Evolutionary conservation across 2,113 vertebrate species (phyloP).

Genomic region (Herpailurus yagouaroundi): DNA sequence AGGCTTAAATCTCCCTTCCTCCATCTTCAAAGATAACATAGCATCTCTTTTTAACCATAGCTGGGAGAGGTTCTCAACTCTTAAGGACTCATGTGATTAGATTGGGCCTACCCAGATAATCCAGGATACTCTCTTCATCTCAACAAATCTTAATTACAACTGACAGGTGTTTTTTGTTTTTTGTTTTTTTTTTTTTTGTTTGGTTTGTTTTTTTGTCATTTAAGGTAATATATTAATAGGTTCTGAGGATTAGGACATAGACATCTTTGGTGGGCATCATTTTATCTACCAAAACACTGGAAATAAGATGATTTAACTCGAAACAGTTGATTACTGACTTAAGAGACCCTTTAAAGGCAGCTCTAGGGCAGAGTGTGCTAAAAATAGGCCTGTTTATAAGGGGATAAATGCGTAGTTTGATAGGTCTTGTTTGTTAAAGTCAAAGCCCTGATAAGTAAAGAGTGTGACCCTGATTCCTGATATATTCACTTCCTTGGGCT

Average conservation of each 20-base stretch:
- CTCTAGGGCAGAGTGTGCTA: not conserved
- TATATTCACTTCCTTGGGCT: not conserved
- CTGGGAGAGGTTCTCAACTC: not conserved
- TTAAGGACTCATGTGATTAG: not conserved
- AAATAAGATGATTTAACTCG: not conserved
- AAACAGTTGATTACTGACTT: not conserved
- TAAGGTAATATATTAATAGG: not conserved
- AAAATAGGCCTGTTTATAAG: slow-evolving; percentile 10
- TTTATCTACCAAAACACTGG: not conserved
- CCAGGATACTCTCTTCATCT: not conserved
- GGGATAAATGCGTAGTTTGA: not conserved
- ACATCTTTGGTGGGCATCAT: not conserved
- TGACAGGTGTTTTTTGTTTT: not conserved
- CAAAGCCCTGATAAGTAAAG: not conserved
- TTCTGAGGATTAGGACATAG: not conserved
- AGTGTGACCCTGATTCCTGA: not conserved
- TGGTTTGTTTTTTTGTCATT: not conserved
- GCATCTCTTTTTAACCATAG: not conserved
- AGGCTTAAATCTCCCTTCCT: not conserved
- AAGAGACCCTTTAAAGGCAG: not conserved
- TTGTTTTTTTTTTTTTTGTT: not conserved
- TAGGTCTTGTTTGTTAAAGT: not conserved
- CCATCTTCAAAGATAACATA: not conserved
- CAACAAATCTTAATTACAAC: not conserved
- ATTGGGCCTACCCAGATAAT: not conserved